Base-by-base conservation (phyloP, 1,140 invertebrate species). In the Caenorhabditis tropicalis region DNA sequence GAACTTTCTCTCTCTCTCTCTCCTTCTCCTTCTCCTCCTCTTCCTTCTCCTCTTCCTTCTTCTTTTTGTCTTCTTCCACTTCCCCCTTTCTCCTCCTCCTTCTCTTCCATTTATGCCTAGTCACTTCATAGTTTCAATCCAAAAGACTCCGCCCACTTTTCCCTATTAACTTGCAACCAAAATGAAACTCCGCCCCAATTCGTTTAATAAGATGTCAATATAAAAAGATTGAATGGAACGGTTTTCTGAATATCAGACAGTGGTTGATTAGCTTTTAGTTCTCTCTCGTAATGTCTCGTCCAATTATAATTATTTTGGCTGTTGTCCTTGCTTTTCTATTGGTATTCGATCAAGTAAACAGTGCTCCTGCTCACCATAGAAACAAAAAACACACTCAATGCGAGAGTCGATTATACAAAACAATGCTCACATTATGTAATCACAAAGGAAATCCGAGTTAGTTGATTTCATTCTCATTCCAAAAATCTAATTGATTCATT, bases 161-260 rank as follows among this genome's bases (percentile, higher is more conserved):
- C 3, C 48, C 3, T 19, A 58, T 58, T 58, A 6, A 21, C 36
- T n/a, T 74, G n/a, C 65, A 43, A 74, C 36, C 7, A 74, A 7
- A 24, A 27, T 6, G 53, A 36, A 65, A 74, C 65, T 74, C 65
- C 65, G 65, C 65, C 65, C 65, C 24, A 31, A 43, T 74, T 74
- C 65, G 65, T 31, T 46, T 46, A 74, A 43, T 31, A 5, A 12
- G 7, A 21, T 74, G 9, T n/a, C n/a, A 43, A 1, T 74, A 74
- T 74, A 74, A 74, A 56, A 74, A 74, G 19, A 29, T 24, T 39
- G 2, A 7, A 24, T 43, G 36, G 21, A 46, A 39, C 31, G n/a
- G n/a, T 12, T 16, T n/a, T 24, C 3, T 19, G 33, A 74, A 24
- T 36, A 74, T 74, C 15, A 16, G 19, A 7, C 21, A 15, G 19